These are phyloP conservation scores for Natator depressus DNA, from an alignment of 2,113 vertebrate species.

Conservation along the genomic window DNA sequence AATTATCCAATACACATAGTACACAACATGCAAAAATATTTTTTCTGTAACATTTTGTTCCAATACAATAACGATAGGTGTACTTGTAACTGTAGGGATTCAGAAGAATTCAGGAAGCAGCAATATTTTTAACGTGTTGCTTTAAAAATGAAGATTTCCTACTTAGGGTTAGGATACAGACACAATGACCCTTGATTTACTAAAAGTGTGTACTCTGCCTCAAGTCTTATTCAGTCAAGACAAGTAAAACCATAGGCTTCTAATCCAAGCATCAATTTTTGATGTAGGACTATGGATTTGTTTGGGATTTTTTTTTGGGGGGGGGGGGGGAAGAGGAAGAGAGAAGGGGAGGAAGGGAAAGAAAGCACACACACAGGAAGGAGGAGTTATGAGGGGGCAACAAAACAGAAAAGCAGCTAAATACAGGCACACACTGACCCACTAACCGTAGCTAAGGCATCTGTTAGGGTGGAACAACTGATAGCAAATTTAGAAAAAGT, in stretches of 20 bases:
- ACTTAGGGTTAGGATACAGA: not conserved
- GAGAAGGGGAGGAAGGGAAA: too few species aligned
- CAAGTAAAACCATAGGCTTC: not conserved
- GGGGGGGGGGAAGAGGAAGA: not conserved
- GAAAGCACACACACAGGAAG: not conserved
- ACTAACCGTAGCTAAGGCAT: not conserved
- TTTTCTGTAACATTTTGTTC: not conserved
- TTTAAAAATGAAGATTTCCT: not conserved
- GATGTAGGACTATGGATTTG: not conserved
- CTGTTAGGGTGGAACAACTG: not conserved
- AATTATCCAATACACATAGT: not conserved
- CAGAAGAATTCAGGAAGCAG: not conserved
- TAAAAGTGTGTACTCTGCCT: not conserved
- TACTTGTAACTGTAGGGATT: not conserved
- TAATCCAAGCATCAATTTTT: not conserved
- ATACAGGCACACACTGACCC: not conserved
- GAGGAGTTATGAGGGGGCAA: not conserved
- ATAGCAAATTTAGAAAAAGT: not conserved
- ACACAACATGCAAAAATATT: not conserved
- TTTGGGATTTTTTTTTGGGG: not conserved
- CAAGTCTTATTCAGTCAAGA: not conserved
- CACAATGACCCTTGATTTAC: not conserved
- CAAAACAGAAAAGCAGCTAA: not conserved
- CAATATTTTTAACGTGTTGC: not conserved
- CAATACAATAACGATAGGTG: not conserved